Base-by-base conservation (phyloP, 2,888 invertebrate genomes). In the Psococerastis gibbosa region DNA sequence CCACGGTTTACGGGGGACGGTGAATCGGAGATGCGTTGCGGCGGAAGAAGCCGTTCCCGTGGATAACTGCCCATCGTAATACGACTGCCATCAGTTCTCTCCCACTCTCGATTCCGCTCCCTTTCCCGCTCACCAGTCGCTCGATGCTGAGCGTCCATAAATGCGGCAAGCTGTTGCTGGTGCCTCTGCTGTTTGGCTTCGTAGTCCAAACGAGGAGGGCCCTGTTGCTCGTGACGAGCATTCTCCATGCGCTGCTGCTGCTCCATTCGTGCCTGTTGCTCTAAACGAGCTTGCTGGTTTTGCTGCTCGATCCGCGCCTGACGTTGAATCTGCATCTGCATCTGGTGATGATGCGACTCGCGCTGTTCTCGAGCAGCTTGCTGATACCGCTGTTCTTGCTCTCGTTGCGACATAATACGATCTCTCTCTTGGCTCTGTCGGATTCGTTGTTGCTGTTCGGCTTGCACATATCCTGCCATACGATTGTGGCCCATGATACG, bases 381-480 rank as follows among this genome's bases (percentile, higher is more conserved):
- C 55, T 45, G 32, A 56, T 55, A 34, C 49, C 55, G 2, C 55
- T 51, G 20, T 43, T 57, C 35, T 34, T 34, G 35, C 15, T 13
- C 35, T 9, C 27, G 27, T 11, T 34, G 16, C 38, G 35, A 43
- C 3, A 43, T 27, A 34, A 43, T 41, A 33, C 46, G 41, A 22
- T 48, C 57, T 1, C 58, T 51, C 34, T 60, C 60, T 33, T 58
- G 44, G 23, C 55, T 53, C 43, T 57, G 57, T 38, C 59, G 56
- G 35, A 57, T 56, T 35, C 58, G 58, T 44, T 60, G 60, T 32
- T 59, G 59, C 15, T 58, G 58, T 55, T 45, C 57, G 54, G 35
- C 60, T 42, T 45, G 44, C 23, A 42, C 43, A 15, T 43, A 60
- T 59, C 47, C 45, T 41, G n/a, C 32, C 46, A 34, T 43, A 43